Conservation (phyloP, 2,113 vertebrate genomes). For the Carassius carassius region DNA sequence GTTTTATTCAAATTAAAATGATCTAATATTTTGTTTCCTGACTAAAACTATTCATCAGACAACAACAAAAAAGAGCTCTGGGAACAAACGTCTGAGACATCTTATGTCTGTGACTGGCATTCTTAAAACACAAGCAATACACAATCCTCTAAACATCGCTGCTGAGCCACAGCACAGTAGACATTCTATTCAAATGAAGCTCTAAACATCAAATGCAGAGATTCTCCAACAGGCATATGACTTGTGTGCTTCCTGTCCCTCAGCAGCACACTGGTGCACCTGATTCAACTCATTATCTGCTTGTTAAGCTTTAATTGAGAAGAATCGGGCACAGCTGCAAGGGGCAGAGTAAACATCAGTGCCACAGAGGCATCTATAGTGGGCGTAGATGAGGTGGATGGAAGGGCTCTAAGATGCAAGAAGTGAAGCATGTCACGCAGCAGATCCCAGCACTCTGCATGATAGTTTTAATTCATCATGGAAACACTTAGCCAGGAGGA, state of each 20-base stretch:
- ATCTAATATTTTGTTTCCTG: no score
- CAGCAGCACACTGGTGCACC: conserved; percentile 26
- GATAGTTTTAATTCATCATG: neutral
- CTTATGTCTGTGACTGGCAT: conserved; percentile 26
- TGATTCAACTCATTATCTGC: conserved; percentile 49
- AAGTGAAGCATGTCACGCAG: neutral
- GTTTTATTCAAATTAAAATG: no score
- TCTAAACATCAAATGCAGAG: neutral
- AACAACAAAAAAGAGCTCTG: conserved; percentile 6
- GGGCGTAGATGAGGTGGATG: neutral
- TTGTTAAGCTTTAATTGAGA: conserved; percentile 42
- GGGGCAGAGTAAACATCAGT: conserved; percentile 34
- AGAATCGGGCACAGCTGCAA: conserved; percentile 18
- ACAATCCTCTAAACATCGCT: neutral
- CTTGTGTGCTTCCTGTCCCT: neutral
- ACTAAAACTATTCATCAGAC: neutral
- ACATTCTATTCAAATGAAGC: neutral
- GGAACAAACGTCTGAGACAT: neutral
- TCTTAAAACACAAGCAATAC: conserved; percentile 27
- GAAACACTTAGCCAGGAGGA: neutral
- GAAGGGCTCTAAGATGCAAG: neutral
- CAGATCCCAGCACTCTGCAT: conserved; percentile 12
- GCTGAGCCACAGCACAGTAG: conserved; percentile 5
- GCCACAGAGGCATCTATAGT: conserved; percentile 2
- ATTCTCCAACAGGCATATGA: neutral